A percentile compares a stretch with the other conserved stretches of the same genome.
These are phyloP conservation scores for Corbicula japonica DNA, from an alignment of 2,888 invertebrate genomes.

Conservation along the genomic window DNA sequence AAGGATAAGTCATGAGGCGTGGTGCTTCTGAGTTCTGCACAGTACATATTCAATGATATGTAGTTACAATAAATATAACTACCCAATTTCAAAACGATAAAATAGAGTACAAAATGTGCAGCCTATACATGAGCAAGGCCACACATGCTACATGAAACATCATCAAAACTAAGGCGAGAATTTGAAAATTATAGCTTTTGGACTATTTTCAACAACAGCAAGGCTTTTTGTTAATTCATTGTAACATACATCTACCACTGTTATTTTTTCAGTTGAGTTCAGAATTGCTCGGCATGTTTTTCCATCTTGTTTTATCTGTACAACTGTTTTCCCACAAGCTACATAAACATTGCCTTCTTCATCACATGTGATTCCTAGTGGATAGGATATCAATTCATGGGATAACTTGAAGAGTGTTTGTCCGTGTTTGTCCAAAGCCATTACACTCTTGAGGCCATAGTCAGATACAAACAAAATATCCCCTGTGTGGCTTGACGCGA, in stretches of 20 bases:
- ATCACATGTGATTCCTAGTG: not conserved
- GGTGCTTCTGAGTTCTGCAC: no score
- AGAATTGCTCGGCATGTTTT: not conserved
- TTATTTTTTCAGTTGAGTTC: not conserved
- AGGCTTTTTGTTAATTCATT: not conserved
- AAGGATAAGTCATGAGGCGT: no score
- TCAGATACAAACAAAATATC: conserved; percentile 7
- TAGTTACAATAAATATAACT: no score
- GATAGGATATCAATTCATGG: not conserved
- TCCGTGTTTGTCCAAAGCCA: not conserved
- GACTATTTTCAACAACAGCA: not conserved
- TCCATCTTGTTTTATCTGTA: conserved; percentile 4
- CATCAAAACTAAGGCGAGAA: no score
- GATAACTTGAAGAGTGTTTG: not conserved
- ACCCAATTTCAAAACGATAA: no score
- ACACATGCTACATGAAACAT: no score
- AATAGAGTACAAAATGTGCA: no score
- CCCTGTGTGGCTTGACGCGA: not conserved
- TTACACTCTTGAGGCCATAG: not conserved
- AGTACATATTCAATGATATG: no score
- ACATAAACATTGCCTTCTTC: conserved; percentile 9
- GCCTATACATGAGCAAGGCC: no score
- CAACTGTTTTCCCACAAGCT: not conserved
- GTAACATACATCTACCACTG: not conserved
- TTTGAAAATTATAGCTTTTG: not conserved